A percentile compares a stretch with the other conserved stretches of the same genome.
Conservation (phyloP, 2,888 invertebrate genomes). For the Ophonus ardosiacus region DNA sequence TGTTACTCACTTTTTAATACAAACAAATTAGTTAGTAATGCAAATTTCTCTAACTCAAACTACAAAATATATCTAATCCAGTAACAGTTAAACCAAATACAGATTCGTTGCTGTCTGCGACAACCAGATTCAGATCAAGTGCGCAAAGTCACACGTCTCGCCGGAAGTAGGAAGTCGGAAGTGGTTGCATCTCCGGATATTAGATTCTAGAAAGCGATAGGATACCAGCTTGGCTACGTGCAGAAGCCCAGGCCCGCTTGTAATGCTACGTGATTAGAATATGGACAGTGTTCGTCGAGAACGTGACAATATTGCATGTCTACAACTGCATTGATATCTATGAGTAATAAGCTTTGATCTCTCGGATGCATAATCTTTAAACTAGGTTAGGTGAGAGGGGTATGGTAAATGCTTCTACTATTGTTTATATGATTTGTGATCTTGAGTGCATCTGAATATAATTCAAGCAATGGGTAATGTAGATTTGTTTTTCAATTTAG, state of each 20-base stretch:
- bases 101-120: no score
- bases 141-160: background rate
- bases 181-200: conserved; percentile 54
- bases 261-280: conserved; percentile 53
- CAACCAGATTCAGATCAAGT: conserved; percentile 2
- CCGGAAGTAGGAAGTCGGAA: conserved; percentile 33
- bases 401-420: background rate
- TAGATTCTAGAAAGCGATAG: conserved; percentile 9
- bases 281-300: background rate
- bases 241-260: background rate
- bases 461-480: no score
- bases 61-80: no score
- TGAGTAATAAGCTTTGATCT: conserved; percentile 34
- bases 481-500: no score
- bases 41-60: no score
- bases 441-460: background rate
- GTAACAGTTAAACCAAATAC: no score
- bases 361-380: background rate
- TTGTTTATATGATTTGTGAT: background rate
- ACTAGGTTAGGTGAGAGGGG: background rate
- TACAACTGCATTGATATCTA: background rate
- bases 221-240: conserved; percentile 14
- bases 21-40: no score
- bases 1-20: no score
- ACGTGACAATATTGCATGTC: conserved; percentile 37